Conservation (phyloP, 2,797 vertebrate species). For the Enteromius fasciolatus region DNA sequence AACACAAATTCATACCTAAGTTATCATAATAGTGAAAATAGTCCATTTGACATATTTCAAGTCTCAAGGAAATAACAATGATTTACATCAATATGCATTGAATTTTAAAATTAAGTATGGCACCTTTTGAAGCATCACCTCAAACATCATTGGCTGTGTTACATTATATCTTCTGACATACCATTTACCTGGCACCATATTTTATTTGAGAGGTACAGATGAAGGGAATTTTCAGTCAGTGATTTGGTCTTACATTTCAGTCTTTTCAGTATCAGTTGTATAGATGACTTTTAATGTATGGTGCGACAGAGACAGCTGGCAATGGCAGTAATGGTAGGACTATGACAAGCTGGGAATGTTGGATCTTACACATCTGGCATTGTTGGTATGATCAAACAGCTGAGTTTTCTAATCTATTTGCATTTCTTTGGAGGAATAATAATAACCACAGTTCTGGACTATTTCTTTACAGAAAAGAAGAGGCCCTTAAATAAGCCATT, state of each 20-base stretch:
- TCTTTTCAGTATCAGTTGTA: not conserved
- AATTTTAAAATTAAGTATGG: not conserved
- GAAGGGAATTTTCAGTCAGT: not conserved
- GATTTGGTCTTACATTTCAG: not conserved
- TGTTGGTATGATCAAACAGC: not conserved
- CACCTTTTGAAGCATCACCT: not conserved
- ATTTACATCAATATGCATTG: not conserved
- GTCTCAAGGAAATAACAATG: not conserved
- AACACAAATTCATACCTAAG: not conserved
- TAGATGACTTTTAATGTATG: not conserved
- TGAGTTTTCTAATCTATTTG: not conserved
- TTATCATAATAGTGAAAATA: slow-evolving; percentile 1
- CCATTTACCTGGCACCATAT: not conserved
- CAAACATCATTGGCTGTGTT: not conserved
- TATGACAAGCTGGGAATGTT: not conserved
- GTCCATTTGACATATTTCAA: not conserved
- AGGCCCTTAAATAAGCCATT: not conserved
- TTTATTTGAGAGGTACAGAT: not conserved
- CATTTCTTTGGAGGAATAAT: not conserved
- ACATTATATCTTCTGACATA: not conserved
- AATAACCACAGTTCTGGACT: not conserved
- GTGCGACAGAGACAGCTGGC: not conserved
- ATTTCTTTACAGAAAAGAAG: not conserved
- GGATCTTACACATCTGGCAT: not conserved
- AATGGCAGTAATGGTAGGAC: not conserved